Base-by-base conservation (phyloP, 1,140 invertebrate genomes). In the Neodiprion lecontei region DNA sequence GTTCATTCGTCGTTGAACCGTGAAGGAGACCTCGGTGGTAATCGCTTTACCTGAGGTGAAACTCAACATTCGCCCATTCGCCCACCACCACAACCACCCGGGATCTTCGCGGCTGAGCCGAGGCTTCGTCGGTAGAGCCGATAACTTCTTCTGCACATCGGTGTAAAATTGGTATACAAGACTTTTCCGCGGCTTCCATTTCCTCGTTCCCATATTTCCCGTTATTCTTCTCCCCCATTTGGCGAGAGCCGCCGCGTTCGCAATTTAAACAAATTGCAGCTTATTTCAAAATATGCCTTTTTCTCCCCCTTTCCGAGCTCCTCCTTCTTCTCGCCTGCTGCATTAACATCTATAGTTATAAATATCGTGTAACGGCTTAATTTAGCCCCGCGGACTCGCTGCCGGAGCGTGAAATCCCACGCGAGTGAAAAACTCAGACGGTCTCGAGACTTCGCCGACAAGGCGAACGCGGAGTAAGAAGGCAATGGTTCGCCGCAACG, bases 331-430 rank as follows among this genome's bases (percentile, higher is more conserved):
- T 71, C 81, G 79, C 74, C 79, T 79, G 79, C 72, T 79, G 78
- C 78, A 80, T 76, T 65, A 67, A 80, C 84, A 86, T 88, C 80
- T 86, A 87, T 88, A 61, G 53, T 87, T 86, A 86, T 89, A 89
- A 89, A 89, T 89, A 89, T 88, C 84, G 88, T 61, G n/a, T 61
- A 89, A 89, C 87, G 85, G 86, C 88, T 89, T 88, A 88, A 89
- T 89, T 89, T 88, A 61, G 53, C 53, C n/a, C 5, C 86, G 85
- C 81, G 83, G 80, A 47, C 61, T 40, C 80, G 80, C 83, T 81
- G 81, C 80, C 81, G 82, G 80, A 81, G 81, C 87, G 88, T 88
- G 86, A 88, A 87, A 88, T 85, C 84, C 85, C 81, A 82, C 81
- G 70, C 70, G 80, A 79, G 79, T 83, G 86, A 88, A 87, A 88